Percentiles rank a stretch among this genome's conserved stretches.
Evolutionary conservation across 1,140 invertebrate species (phyloP).

Genomic region (Thaumatotibia leucotreta): DNA sequence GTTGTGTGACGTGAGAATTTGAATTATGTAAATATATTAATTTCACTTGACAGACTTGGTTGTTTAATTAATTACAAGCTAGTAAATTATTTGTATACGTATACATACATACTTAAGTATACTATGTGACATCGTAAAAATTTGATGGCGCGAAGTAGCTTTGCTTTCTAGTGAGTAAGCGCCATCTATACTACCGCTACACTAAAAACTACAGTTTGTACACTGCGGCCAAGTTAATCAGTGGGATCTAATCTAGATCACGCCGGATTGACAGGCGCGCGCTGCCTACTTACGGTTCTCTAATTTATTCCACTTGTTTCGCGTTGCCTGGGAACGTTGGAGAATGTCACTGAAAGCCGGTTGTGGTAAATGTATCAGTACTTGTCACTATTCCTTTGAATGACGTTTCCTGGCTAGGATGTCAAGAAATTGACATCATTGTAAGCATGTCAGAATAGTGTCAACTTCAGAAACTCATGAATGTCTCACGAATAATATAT

Average conservation of each 20-base stretch:
- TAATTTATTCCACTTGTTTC: constrained; percentile 35
- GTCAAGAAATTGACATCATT: background rate
- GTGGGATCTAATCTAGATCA: constrained; percentile 39
- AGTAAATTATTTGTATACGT: too few species aligned
- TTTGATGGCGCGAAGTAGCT: background rate
- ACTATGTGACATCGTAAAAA: too few species aligned
- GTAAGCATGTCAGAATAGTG: background rate
- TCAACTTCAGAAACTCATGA: background rate
- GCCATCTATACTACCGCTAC: background rate
- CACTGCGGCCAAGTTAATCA: constrained; percentile 27
- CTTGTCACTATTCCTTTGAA: background rate
- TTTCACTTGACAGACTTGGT: too few species aligned
- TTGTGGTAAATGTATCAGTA: background rate
- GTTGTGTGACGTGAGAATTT: background rate
- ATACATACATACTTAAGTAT: too few species aligned
- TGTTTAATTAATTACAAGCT: too few species aligned
- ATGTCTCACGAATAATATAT: too few species aligned
- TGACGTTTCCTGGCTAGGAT: background rate
- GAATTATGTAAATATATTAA: too few species aligned
- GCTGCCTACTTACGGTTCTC: constrained; percentile 26
- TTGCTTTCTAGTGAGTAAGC: background rate
- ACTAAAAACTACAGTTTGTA: background rate
- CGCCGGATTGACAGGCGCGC: constrained; percentile 35
- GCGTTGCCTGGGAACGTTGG: constrained; percentile 9
- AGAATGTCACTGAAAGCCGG: background rate